Conservation (phyloP, 2,888 invertebrate genomes). For the Tetranychus truncatus region DNA sequence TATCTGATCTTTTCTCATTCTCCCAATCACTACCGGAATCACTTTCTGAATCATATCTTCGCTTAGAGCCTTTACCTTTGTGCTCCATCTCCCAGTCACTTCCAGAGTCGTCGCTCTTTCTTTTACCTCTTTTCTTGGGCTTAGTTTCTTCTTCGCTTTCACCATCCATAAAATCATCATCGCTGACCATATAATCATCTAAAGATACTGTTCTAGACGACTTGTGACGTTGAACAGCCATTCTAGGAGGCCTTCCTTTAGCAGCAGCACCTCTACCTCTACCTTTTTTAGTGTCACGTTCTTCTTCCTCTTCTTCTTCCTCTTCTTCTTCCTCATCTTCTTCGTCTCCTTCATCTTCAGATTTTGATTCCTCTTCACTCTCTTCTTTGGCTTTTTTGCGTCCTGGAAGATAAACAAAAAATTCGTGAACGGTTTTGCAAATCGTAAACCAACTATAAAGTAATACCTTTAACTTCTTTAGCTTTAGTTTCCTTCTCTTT, state of each 20-base stretch:
- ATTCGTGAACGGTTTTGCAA: not conserved
- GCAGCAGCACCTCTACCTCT: not conserved
- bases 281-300: conserved; percentile 2
- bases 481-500: not conserved
- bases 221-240: not conserved
- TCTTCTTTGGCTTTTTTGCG: not conserved
- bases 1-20: conserved; percentile 15
- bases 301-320: not conserved
- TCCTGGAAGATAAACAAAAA: not conserved
- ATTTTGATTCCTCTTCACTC: conserved; percentile 5
- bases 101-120: conserved; percentile 23
- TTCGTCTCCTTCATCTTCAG: conserved; percentile 17
- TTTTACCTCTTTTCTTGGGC: conserved; percentile 19
- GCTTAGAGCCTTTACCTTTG: conserved; percentile 23
- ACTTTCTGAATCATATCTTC: conserved; percentile 16
- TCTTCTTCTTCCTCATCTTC: conserved; percentile 20
- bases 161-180: conserved; percentile 25
- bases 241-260: conserved; percentile 12
- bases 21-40: conserved; percentile 26
- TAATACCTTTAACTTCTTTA: not conserved
- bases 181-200: conserved; percentile 26
- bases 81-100: conserved; percentile 27
- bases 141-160: conserved; percentile 18
- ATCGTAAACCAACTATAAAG: not conserved
- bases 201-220: conserved; percentile 11